These are phyloP conservation scores for Stenodema calcarata DNA, from an alignment of 2,888 invertebrate genomes.

Conservation along the genomic window DNA sequence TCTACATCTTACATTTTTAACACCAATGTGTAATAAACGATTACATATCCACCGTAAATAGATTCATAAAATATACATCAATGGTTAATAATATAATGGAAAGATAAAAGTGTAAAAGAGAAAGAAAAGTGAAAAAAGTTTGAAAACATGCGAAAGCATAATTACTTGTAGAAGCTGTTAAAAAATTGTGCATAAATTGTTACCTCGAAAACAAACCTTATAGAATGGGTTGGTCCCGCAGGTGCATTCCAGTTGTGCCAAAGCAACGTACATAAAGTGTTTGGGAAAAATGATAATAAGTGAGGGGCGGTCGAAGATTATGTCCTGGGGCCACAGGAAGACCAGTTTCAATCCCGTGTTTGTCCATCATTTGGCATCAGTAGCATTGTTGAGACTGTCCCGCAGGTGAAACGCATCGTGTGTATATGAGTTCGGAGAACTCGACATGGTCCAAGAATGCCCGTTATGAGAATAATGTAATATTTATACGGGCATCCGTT, in stretches of 20 bases:
- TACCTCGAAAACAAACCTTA: constrained; percentile 64
- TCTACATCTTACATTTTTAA: background rate
- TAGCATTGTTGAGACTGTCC: background rate
- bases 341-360: background rate
- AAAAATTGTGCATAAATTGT: constrained; percentile 55
- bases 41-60: background rate
- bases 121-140: constrained; percentile 55
- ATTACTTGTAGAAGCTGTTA: constrained; percentile 58
- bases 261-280: constrained; percentile 62
- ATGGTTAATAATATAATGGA: background rate
- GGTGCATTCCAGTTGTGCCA: constrained; percentile 73
- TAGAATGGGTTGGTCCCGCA: constrained; percentile 61
- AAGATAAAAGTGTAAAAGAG: constrained; percentile 41
- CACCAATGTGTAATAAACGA: background rate
- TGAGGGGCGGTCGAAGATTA: constrained; percentile 33
- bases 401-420: background rate
- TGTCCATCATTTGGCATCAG: too few species aligned
- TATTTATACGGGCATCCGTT: too few species aligned
- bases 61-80: background rate
- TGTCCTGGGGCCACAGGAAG: background rate
- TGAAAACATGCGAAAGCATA: constrained; percentile 57
- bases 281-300: constrained; percentile 52
- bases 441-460: too few species aligned
- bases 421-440: too few species aligned
- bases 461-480: too few species aligned